Evolutionary conservation across 2,888 invertebrate species (phyloP).

Genomic region (Volucella inanis): DNA sequence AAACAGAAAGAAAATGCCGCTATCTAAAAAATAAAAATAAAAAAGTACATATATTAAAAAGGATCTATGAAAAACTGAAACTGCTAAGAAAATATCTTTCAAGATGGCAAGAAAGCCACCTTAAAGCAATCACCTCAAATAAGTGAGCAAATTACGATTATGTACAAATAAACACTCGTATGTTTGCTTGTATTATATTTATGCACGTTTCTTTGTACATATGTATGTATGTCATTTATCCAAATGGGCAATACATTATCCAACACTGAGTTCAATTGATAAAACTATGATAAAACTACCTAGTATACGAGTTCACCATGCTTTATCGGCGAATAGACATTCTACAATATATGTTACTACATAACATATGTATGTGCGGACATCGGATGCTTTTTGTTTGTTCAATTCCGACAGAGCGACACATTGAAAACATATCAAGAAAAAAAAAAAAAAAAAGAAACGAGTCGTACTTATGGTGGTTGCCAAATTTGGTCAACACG

Average conservation of each 20-base stretch:
- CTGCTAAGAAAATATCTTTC: slow-evolving; percentile 40
- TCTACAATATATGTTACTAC: background rate
- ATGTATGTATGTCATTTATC: slow-evolving; percentile 48
- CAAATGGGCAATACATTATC: slow-evolving; percentile 61
- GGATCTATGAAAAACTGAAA: slow-evolving; percentile 37
- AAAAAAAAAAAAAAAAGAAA: slow-evolving; percentile 8
- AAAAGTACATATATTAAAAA: slow-evolving; percentile 8
- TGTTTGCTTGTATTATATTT: no score
- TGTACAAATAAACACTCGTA: no score
- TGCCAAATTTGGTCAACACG: slow-evolving; percentile 60
- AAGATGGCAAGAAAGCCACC: slow-evolving; percentile 37
- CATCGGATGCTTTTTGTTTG: slow-evolving; percentile 42
- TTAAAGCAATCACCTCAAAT: slow-evolving; percentile 57
- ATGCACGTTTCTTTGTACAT: no score
- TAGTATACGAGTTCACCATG: slow-evolving; percentile 13
- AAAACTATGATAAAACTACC: background rate
- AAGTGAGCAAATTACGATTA: slow-evolving; percentile 63
- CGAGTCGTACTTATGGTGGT: slow-evolving; percentile 49
- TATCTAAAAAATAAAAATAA: slow-evolving; percentile 31
- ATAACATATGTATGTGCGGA: slow-evolving; percentile 8
- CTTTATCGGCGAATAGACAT: slow-evolving; percentile 36
- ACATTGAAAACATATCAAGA: slow-evolving; percentile 26
- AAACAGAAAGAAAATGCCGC: slow-evolving; percentile 56
- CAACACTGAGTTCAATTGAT: slow-evolving; percentile 39
- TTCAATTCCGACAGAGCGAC: slow-evolving; percentile 42